Base-by-base conservation (phyloP, 2,113 vertebrate genomes). In the Saguinus imperator region DNA sequence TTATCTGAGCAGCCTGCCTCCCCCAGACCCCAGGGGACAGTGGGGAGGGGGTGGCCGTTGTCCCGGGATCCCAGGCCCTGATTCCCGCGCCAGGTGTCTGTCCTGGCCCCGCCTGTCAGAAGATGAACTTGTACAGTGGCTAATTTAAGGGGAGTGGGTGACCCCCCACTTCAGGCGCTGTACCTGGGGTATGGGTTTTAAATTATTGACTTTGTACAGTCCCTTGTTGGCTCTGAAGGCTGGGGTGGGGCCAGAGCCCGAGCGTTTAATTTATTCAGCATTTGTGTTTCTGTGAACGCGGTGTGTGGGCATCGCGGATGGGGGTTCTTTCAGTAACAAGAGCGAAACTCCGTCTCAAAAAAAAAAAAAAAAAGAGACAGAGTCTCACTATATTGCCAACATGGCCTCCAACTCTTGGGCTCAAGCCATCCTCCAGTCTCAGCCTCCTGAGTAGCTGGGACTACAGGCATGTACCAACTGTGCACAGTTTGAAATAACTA, bases 131-230 rank as follows among this genome's bases (percentile, higher is more conserved):
- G 99, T 99, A 99, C 98, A 99, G 98, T 97, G 98, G 99, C 99
- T 99, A 99, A 99, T 98, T 98, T 99, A 99, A 99, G 99, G 98
- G 99, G 98, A 98, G 98, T 98, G 99, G 99, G 98, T 98, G 98
- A 96, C 25, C 32, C 72, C 6, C 7, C 35, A 1, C 40, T n/a
- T 17, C n/a, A 0, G 84, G 91, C 48, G 6, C 66, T 55, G 45
- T 81, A 50, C 6, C 48, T 4, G 1, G 61, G 86, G 98, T 97
- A 97, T 93, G 96, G 98, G 98, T 98, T 98, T 99, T 99, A 98
- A 99, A 93, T 99, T 99, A 99, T 99, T 99, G 98, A 98, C 98
- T 98, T 98, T 99, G 98, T 99, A 98, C 98, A 99, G 99, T 99
- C 97, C 97, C 99, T 98, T 98, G 99, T 98, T 98, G 98, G 98